Base-by-base conservation (phyloP, 2,113 vertebrate species). In the Geococcyx californianus region DNA sequence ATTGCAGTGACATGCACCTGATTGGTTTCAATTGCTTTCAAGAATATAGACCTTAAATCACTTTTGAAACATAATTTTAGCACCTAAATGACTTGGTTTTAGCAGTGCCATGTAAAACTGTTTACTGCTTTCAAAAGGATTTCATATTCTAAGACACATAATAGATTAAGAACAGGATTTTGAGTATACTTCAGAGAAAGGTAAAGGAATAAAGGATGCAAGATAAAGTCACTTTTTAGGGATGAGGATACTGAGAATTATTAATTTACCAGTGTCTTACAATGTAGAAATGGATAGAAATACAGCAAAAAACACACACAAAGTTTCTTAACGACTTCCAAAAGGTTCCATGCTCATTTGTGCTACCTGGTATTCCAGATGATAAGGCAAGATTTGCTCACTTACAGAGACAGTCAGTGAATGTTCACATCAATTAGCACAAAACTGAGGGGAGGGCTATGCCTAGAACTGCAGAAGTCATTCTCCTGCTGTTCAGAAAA, bases 1-100 rank as follows among this genome's bases (percentile, higher is more conserved):
- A 87, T 78, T 59, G 11, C 4, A 21, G 14, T 2, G 0, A 42
- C 11, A 15, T 42, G 25, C 33, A 81, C 13, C 25, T 49, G 25
- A 79, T 68, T 75, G 38, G 58, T 91, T 84, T 87, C 69, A 84
- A 78, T 25, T 54, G 68, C 36, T 44, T 93, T 60, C 21, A 75
- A 68, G 42, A 89, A 34, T 6, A 47, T 2, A n/a, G 59, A 45
- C 38, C 24, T 91, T 66, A 84, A 89, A 76, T 58, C 5, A 34
- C 58, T 80, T 85, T 73, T 69, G 40, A 76, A 92, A 54, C 29
- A 59, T 55, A 42, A 29, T 29, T 80, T 74, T 12, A 16, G 6
- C 16, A 82, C 18, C 59, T 78, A 77, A 81, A 73, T 7, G 0
- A 40, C 26, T 73, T 72, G 2, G 3, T 70, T 90, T 83, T 19